These are phyloP conservation scores for Anolis carolinensis DNA, from an alignment of 2,113 vertebrate genomes.

Conservation along the genomic window DNA sequence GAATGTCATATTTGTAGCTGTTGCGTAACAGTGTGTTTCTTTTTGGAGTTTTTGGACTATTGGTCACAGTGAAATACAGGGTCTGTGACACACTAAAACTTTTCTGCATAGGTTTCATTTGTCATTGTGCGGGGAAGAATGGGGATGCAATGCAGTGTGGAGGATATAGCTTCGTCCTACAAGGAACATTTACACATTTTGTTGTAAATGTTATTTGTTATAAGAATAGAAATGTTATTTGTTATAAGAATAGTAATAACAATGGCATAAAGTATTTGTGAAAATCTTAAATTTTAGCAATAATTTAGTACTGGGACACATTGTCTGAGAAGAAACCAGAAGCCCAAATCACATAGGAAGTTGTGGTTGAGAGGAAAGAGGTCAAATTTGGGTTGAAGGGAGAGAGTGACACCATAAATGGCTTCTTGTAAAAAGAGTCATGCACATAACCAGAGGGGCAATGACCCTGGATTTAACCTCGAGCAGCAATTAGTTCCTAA, in stretches of 20 bases:
- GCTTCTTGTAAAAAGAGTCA: neutral
- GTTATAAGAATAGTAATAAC: neutral
- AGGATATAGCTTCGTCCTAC: neutral
- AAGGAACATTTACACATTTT: neutral
- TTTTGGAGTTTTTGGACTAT: neutral
- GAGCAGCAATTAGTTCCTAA: neutral
- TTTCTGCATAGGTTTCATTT: neutral
- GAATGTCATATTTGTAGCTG: neutral
- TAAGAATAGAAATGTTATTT: no score
- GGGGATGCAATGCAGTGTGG: neutral
- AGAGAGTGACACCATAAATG: neutral
- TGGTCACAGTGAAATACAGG: neutral
- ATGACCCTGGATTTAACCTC: neutral
- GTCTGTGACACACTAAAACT: neutral
- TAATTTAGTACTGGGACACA: neutral
- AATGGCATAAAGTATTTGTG: neutral
- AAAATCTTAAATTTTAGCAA: neutral
- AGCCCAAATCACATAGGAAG: neutral
- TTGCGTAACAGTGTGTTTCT: neutral
- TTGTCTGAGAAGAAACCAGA: neutral
- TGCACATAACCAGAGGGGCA: neutral
- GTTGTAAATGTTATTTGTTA: no score
- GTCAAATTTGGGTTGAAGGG: neutral
- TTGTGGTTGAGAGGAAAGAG: neutral
- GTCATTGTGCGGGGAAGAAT: neutral